phyloP scores from a whole-genome alignment of 2,888 invertebrate genomes.

The Spodoptera littoralis region DNA sequence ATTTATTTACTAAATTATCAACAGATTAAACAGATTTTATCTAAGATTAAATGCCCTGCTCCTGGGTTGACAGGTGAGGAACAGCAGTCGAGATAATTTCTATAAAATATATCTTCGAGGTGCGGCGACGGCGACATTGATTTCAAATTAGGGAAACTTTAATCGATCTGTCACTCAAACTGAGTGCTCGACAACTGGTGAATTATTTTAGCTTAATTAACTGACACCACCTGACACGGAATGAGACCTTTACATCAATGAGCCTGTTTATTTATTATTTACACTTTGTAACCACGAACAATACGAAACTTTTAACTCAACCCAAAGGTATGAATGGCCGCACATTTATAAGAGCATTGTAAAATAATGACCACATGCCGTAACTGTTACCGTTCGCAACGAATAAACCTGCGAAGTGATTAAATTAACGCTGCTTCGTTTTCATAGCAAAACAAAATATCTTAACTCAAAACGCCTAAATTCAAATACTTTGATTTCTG shows the following conservation, averaged over 20 bases:
- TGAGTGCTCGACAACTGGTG: slow-evolving; percentile 43
- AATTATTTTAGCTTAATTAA: slow-evolving; percentile 54
- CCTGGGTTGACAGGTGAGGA: slow-evolving; percentile 48
- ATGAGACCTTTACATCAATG: slow-evolving; percentile 25
- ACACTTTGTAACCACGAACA: too few relatives aligned
- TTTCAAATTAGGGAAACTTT: slow-evolving; percentile 62
- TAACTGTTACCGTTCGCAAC: too few relatives aligned
- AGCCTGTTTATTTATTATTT: not conserved
- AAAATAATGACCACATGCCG: too few relatives aligned
- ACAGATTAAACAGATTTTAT: slow-evolving; percentile 46
- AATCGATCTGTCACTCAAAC: slow-evolving; percentile 72
- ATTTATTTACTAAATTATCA: too few relatives aligned
- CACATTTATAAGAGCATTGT: too few relatives aligned
- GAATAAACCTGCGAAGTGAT: too few relatives aligned
- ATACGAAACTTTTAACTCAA: too few relatives aligned
- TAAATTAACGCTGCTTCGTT: too few relatives aligned
- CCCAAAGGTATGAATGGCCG: too few relatives aligned
- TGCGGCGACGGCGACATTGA: slow-evolving; percentile 48
- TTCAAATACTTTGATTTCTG: too few relatives aligned
- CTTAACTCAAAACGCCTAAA: too few relatives aligned
- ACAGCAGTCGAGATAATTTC: slow-evolving; percentile 41
- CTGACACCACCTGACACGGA: slow-evolving; percentile 43
- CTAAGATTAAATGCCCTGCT: slow-evolving; percentile 58
- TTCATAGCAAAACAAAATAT: too few relatives aligned
- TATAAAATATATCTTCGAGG: slow-evolving; percentile 38